Percentiles rank a stretch among this genome's conserved stretches.
phyloP scores from a whole-genome alignment of 2,797 vertebrate species.

The Danionella dracula region DNA sequence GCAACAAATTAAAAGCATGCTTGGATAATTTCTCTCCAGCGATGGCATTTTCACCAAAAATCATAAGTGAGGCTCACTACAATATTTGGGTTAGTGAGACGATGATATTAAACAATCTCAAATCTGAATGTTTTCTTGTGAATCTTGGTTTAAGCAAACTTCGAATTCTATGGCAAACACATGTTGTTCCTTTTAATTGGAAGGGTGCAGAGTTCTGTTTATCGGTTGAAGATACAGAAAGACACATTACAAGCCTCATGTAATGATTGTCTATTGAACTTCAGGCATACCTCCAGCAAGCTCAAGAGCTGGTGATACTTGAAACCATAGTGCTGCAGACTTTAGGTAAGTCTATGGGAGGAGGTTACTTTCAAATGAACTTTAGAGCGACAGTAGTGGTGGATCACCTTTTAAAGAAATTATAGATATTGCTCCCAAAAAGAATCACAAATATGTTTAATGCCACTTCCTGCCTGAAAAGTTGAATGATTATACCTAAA shows the following conservation, averaged over 20 bases:
- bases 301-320: constrained; percentile 99
- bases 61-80: background rate
- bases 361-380: constrained; percentile 18
- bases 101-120: background rate
- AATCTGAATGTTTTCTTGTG: background rate
- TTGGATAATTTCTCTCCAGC: background rate
- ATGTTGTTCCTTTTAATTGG: background rate
- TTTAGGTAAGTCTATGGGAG: constrained; percentile 82
- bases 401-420: constrained; percentile 61
- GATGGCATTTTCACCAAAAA: background rate
- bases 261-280: constrained; percentile 81
- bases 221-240: constrained; percentile 46
- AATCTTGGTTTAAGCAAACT: background rate
- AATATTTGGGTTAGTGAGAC: constrained; percentile 8
- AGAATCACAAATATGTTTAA: background rate
- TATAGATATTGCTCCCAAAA: constrained; percentile 30
- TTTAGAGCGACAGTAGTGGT: constrained; percentile 20
- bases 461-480: background rate
- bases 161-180: background rate
- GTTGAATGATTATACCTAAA: background rate
- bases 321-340: constrained; percentile 99
- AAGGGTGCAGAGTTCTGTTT: constrained; percentile 14
- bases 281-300: constrained; percentile 98
- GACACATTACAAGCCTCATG: constrained; percentile 77
- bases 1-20: background rate